Base-by-base conservation (phyloP, 2,888 invertebrate genomes). In the Drosophila mayaguana region DNA sequence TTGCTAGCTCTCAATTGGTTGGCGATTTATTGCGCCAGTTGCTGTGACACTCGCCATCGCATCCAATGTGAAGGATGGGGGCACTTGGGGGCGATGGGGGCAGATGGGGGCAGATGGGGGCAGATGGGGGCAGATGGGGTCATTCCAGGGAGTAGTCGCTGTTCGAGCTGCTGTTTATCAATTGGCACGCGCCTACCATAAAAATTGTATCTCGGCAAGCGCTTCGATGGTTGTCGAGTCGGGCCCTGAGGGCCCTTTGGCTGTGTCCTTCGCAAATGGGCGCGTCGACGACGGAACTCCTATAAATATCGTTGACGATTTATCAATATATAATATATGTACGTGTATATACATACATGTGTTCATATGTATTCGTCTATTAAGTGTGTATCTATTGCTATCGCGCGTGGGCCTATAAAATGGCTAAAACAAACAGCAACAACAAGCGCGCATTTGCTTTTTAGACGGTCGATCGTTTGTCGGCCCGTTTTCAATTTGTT, bases 271-370 rank as follows among this genome's bases (percentile, higher is more conserved):
- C 78, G 70, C 62, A 55, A 72, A 72, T 72, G 82, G 74, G 71
- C 73, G 83, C 83, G 79, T 76, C 81, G 59, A 50, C 72, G 75
- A 76, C 83, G 80, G 77, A 83, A 83, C 85, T 83, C 81, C 85
- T 81, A 83, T 83, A 85, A 85, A 83, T 83, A 83, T 78, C 85
- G 72, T 72, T 78, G 74, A 72, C 85, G 80, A 83, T 83, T 83
- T 85, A 83, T 82, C 79, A 80, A 60, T 72, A 70, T 71, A 25
- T 22, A n/a, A 32, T 12, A 54, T 66, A 70, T 62, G 12, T 22
- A 20, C 32, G 42, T 42, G 38, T 43, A 32, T 20, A 45, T 71
- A 36, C 5, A 36, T 36, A 14, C 5, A 36, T 36, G 5, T 36
- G 2, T 14, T 1, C 5, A 36, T 50, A 36, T 46, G 43, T 56